Base-by-base conservation (phyloP, 2,113 vertebrate species). In the Gavia stellata region DNA sequence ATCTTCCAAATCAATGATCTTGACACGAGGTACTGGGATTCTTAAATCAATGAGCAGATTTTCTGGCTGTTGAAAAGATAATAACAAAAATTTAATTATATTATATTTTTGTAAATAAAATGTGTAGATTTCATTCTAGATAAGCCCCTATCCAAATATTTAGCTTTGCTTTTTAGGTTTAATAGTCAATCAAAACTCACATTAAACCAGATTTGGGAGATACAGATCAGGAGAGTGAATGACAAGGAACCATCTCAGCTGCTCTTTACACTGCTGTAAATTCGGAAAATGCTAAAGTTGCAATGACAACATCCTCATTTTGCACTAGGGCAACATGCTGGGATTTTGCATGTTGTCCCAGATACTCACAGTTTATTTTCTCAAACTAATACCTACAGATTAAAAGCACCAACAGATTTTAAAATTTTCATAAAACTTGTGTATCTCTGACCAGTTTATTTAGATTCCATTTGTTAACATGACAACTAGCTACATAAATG, bases 1-100 rank as follows among this genome's bases (percentile, higher is more conserved):
- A 17, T 99, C 99, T 23, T 99, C 99, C 10, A 99, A 93, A 97
- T 99, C 99, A 5, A 99, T 98, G 92, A 99, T 97, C 96, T 99
- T 99, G 78, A 99, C 98, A 28, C 98, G 98, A 47, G 99, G 99
- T 67, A 99, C 98, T 0, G 99, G 98, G 33, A 98, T 98, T 84
- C 97, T 98, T 58, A 99, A 98, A 95, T 99, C 99, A 56, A 99
- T 99, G 94, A 99, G 98, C 86, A 99, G 98, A 98, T 99, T 99
- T 98, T 99, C 99, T 38, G 99, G 99, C 99, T 99, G 95, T 65
- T 17, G 82, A 97, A 79, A 95, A 68, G 20, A 84, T 6, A 70
- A 78, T 21, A 67, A 63, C 31, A 66, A n/a, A 36, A 88, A n/a
- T 9, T 61, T 73, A 71, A 45, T 31, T 10, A 2, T 36, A n/a